Percentiles rank a stretch among this genome's conserved stretches.
Evolutionary conservation across 2,797 vertebrate species (phyloP).

Genomic region (Sebastes minor): DNA sequence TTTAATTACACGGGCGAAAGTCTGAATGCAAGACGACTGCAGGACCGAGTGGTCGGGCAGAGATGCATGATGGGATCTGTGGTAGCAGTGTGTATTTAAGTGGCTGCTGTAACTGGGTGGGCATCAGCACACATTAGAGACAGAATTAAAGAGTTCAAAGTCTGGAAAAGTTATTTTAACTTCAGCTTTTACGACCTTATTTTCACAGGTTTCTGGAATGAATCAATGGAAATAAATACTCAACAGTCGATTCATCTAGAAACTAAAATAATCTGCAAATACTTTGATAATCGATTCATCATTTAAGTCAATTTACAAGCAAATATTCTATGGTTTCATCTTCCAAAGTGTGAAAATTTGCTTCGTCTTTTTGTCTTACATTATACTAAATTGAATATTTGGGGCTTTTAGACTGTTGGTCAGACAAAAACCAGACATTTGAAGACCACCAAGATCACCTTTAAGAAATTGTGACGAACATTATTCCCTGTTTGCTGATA

Average conservation of each 20-base stretch:
- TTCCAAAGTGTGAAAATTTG: not conserved
- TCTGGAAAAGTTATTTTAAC: not conserved
- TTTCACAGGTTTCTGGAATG: not conserved
- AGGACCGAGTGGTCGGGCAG: constrained; percentile 11
- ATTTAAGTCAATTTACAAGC: not conserved
- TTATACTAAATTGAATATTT: not conserved
- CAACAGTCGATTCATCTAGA: rapidly evolving
- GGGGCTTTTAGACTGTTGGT: not conserved
- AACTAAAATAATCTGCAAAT: not conserved
- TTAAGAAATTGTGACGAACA: too few relatives aligned
- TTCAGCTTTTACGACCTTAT: not conserved
- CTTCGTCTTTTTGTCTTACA: not conserved
- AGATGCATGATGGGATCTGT: constrained; percentile 36
- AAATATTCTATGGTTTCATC: not conserved
- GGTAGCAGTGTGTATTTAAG: constrained; percentile 1
- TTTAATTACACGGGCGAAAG: constrained; percentile 48
- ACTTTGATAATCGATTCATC: not conserved
- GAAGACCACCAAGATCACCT: not conserved
- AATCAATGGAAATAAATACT: not conserved
- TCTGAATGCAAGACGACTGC: constrained; percentile 16
- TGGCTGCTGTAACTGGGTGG: not conserved
- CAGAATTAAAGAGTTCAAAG: not conserved
- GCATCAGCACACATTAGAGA: not conserved
- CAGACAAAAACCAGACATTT: not conserved
- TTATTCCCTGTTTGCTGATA: not conserved